A percentile compares a stretch with the other conserved stretches of the same genome.
phyloP scores from a whole-genome alignment of 2,888 invertebrate species.

The Drosophila kokeensis region DNA sequence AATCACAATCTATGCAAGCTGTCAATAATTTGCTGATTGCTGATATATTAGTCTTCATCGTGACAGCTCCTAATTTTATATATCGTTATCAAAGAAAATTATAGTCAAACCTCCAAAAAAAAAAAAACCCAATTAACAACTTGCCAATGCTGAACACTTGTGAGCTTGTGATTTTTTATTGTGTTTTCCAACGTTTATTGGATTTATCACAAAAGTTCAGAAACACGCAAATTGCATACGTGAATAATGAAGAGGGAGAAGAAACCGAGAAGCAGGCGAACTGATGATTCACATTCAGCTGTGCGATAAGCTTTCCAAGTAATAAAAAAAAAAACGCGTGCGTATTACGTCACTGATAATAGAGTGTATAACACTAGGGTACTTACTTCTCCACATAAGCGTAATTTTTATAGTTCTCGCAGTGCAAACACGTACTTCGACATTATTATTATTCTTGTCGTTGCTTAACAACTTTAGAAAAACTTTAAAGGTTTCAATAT shows the following conservation, averaged over 20 bases:
- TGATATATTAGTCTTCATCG: neutral
- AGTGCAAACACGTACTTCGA: constrained; percentile 18
- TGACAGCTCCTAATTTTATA: neutral
- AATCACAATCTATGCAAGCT: neutral
- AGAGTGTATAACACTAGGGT: neutral
- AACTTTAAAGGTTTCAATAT: neutral
- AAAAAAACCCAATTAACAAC: constrained; percentile 25
- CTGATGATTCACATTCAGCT: constrained; percentile 32
- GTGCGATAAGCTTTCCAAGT: constrained; percentile 23
- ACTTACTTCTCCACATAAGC: constrained; percentile 64
- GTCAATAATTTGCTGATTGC: neutral
- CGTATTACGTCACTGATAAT: constrained; percentile 17
- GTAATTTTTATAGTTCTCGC: constrained; percentile 20
- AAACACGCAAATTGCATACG: neutral
- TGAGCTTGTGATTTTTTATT: constrained; percentile 34
- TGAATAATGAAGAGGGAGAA: neutral
- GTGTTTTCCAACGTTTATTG: constrained; percentile 17
- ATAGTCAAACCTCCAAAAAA: constrained; percentile 13
- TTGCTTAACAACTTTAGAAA: constrained; percentile 14
- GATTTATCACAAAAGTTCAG: constrained; percentile 15
- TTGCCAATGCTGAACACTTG: constrained; percentile 40
- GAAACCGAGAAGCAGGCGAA: constrained; percentile 1
- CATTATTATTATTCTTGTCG: constrained; percentile 28
- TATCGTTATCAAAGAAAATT: constrained; percentile 1
- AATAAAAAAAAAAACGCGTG: neutral